A percentile compares a stretch with the other conserved stretches of the same genome.
These are phyloP conservation scores for Hermaeophaga mercurialis DNA, from an alignment of 2,888 invertebrate genomes.

Conservation along the genomic window DNA sequence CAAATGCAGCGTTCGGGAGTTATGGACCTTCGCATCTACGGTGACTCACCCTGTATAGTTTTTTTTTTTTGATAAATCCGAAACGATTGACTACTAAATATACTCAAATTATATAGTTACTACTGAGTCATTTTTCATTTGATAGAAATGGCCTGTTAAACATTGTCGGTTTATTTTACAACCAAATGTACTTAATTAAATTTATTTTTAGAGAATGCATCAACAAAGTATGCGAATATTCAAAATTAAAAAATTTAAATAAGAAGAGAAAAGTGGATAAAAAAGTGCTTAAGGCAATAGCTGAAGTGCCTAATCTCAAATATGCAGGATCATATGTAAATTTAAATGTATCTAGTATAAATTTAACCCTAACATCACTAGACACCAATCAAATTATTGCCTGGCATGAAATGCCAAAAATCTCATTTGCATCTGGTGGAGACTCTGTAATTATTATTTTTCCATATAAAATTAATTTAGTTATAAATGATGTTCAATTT, in stretches of 20 bases:
- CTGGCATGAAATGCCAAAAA: conserved; percentile 96
- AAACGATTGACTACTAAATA: too few relatives aligned
- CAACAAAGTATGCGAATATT: conserved; percentile 92
- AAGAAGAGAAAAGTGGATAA: conserved; percentile 85
- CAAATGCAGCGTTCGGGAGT: too few relatives aligned
- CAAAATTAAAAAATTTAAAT: conserved; percentile 85
- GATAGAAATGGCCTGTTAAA: too few relatives aligned
- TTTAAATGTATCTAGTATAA: conserved; percentile 89
- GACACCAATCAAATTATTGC: conserved; percentile 84
- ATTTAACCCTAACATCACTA: conserved; percentile 80
- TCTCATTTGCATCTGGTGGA: conserved; percentile 97
- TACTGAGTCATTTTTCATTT: too few relatives aligned
- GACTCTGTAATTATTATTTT: conserved; percentile 84
- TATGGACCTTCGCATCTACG: too few relatives aligned
- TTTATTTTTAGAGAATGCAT: conserved; percentile 84
- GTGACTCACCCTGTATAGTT: too few relatives aligned
- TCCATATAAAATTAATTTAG: too few relatives aligned
- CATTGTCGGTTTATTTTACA: too few relatives aligned
- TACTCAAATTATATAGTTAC: too few relatives aligned
- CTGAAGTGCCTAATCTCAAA: conserved; percentile 85
- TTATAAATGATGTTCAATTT: too few relatives aligned
- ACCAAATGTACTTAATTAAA: not conserved
- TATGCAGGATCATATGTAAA: conserved; percentile 91
- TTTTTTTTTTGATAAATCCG: too few relatives aligned
- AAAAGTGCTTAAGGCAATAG: conserved; percentile 80